Percentiles rank a stretch among this genome's conserved stretches.
Evolutionary conservation across 2,888 invertebrate genomes (phyloP).

Genomic region (Zaprionus bogoriensis): DNA sequence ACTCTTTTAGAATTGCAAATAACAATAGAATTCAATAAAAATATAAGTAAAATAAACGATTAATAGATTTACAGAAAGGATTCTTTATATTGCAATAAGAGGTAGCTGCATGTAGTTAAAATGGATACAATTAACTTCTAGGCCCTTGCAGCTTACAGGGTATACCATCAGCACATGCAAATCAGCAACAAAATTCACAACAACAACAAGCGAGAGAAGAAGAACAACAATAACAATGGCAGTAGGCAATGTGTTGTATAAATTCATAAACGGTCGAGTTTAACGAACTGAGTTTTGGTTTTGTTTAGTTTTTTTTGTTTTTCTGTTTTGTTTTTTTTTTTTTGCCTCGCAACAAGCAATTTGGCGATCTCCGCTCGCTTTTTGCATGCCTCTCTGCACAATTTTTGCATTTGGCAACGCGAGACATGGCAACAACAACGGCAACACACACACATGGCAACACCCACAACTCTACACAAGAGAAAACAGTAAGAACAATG

Average conservation of each 20-base stretch:
- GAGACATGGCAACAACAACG: constrained; percentile 12
- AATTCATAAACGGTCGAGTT: constrained; percentile 67
- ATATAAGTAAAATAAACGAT: too few species aligned
- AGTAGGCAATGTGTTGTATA: constrained; percentile 48
- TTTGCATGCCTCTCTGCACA: constrained; percentile 49
- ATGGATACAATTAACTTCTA: too few species aligned
- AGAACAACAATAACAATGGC: constrained; percentile 18
- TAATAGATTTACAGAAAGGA: too few species aligned
- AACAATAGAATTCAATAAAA: too few species aligned
- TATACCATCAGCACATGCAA: constrained; percentile 11
- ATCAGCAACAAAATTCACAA: constrained; percentile 2
- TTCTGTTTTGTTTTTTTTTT: constrained; percentile 8
- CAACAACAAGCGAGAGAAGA: constrained; percentile 7
- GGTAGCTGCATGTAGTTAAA: not conserved
- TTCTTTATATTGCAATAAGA: not conserved
- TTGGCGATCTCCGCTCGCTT: constrained; percentile 45
- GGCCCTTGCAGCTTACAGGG: constrained; percentile 12
- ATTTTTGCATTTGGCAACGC: constrained; percentile 40
- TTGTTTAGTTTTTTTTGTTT: constrained; percentile 17
- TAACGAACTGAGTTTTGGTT: constrained; percentile 64
- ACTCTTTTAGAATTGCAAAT: too few species aligned
- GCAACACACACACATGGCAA: not conserved
- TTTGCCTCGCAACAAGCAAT: constrained; percentile 36
- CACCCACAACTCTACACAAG: constrained; percentile 4
- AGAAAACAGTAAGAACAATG: constrained; percentile 14